Conservation (phyloP, 2,888 invertebrate genomes). For the Callosobruchus maculatus region DNA sequence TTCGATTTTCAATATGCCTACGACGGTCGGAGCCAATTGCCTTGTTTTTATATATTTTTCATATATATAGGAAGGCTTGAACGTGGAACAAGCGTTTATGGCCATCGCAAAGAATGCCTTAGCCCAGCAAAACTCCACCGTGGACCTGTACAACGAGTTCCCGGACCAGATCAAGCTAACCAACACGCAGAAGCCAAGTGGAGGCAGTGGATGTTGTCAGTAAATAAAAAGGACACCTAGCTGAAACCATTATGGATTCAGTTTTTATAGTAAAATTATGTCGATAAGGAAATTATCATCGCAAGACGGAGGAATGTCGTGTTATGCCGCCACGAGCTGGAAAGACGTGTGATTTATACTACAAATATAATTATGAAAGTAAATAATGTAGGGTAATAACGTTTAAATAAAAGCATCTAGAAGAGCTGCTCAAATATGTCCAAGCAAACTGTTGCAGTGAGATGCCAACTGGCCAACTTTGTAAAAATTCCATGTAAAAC, state of each 20-base stretch:
- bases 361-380: no score
- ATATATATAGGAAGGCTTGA: slow-evolving; percentile 72
- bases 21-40: no score
- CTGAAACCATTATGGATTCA: background rate
- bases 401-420: no score
- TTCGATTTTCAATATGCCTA: no score
- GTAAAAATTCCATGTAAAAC: no score
- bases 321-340: background rate
- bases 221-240: background rate
- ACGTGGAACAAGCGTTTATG: slow-evolving; percentile 98
- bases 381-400: no score
- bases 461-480: no score
- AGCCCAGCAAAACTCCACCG: slow-evolving; percentile 74
- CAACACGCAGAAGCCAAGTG: slow-evolving; percentile 66
- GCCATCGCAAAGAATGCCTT: slow-evolving; percentile 97
- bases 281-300: background rate
- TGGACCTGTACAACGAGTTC: slow-evolving; percentile 95
- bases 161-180: slow-evolving; percentile 92
- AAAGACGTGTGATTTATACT: background rate
- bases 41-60: background rate
- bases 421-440: no score
- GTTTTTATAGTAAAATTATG: background rate
- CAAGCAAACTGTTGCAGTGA: no score
- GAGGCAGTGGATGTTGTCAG: background rate
- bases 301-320: background rate